phyloP scores from a whole-genome alignment of 2,113 vertebrate species.

The Thomomys bottae region DNA sequence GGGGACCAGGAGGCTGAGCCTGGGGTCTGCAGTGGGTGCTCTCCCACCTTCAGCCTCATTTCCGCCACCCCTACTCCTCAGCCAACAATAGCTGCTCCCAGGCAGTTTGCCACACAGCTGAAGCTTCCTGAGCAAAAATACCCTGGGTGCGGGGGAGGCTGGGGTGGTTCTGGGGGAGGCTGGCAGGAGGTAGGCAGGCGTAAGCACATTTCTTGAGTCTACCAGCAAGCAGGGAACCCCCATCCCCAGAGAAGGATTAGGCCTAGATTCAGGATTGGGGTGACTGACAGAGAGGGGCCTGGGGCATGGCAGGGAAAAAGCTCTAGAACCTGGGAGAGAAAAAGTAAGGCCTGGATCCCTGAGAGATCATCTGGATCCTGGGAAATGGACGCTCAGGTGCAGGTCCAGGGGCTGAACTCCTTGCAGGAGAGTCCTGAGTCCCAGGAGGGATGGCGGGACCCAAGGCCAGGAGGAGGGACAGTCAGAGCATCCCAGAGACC shows the following conservation, averaged over 20 bases:
- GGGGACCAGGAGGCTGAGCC: not conserved
- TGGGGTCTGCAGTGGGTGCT: rapidly evolving
- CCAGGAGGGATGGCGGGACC: not conserved
- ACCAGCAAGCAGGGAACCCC: too few relatives aligned
- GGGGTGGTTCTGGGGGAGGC: not conserved
- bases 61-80: not conserved
- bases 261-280: not conserved
- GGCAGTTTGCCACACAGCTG: not conserved
- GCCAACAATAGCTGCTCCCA: not conserved
- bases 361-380: not conserved
- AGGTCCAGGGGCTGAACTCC: not conserved
- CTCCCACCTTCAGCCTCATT: not conserved
- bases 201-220: not conserved
- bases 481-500: not conserved
- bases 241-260: not conserved
- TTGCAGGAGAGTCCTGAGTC: not conserved
- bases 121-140: not conserved
- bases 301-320: not conserved
- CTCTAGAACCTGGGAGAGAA: not conserved
- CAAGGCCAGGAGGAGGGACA: not conserved
- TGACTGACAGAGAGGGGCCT: not conserved
- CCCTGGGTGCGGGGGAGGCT: not conserved
- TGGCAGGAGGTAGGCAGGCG: not conserved
- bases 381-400: not conserved
- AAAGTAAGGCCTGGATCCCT: not conserved